phyloP scores from a whole-genome alignment of 1,140 invertebrate genomes.

The Euborellia annulipes region DNA sequence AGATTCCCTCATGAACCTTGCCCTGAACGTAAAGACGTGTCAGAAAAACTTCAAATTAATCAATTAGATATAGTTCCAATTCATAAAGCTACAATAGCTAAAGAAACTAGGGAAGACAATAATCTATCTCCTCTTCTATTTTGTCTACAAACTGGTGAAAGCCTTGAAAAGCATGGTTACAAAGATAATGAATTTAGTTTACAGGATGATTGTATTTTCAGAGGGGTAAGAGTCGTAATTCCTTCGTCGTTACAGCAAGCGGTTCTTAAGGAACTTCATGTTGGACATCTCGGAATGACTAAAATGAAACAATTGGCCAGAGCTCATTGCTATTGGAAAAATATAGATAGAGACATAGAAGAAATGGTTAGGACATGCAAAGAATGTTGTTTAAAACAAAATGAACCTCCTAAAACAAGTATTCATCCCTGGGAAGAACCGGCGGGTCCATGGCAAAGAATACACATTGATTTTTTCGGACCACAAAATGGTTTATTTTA shows the following conservation, averaged over 20 bases:
- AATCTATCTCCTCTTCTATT: neutral
- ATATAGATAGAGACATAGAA: slow-evolving; percentile 20
- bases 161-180: neutral
- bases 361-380: neutral
- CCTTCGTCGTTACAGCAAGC: neutral
- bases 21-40: neutral
- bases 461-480: slow-evolving; percentile 16
- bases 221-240: slow-evolving; percentile 1
- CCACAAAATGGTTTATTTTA: slow-evolving; percentile 11
- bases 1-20: neutral
- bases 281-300: slow-evolving; percentile 18
- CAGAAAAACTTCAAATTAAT: neutral
- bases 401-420: too few relatives aligned
- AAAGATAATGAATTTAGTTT: neutral
- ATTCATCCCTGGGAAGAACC: neutral
- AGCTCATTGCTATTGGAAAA: slow-evolving; percentile 20
- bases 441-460: slow-evolving; percentile 6
- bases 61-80: slow-evolving; percentile 1
- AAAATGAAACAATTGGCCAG: slow-evolving; percentile 24
- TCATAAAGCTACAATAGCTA: neutral
- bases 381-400: too few relatives aligned
- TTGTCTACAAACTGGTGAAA: neutral
- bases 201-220: slow-evolving; percentile 1
- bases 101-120: neutral
- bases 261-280: slow-evolving; percentile 14